phyloP scores from a whole-genome alignment of 1,140 invertebrate species.

The Pinna nobilis region DNA sequence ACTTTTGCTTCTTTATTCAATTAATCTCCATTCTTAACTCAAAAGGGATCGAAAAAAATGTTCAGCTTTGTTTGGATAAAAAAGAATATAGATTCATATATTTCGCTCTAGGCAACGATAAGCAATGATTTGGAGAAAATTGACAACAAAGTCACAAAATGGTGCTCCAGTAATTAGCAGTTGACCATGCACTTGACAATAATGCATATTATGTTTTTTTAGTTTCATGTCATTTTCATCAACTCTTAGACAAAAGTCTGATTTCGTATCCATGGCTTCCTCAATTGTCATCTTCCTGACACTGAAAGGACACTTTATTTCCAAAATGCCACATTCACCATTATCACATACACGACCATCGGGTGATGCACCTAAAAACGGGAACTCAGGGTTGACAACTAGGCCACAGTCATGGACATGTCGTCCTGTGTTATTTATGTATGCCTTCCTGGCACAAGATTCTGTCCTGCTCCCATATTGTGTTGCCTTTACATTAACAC shows the following conservation, averaged over 20 bases:
- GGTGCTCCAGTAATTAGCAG: constrained; percentile 24
- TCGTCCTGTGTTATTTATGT: too few species aligned
- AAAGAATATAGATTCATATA: too few species aligned
- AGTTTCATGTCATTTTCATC: background rate
- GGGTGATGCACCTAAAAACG: constrained; percentile 19
- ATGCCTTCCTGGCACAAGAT: too few species aligned
- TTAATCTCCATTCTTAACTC: too few species aligned
- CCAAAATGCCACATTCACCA: constrained; percentile 21
- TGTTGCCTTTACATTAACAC: too few species aligned
- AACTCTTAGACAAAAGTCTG: background rate
- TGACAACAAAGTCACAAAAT: constrained; percentile 39
- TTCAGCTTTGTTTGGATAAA: too few species aligned
- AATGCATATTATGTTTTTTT: constrained; percentile 16
- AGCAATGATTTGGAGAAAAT: too few species aligned
- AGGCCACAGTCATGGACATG: constrained; percentile 32
- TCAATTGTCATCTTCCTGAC: constrained; percentile 24
- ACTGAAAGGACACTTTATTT: constrained; percentile 39
- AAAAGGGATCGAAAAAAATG: too few species aligned
- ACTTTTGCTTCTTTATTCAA: too few species aligned
- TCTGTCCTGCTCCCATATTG: too few species aligned
- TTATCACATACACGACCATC: constrained; percentile 11
- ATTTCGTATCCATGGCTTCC: constrained; percentile 2
- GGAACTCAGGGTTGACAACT: constrained; percentile 15
- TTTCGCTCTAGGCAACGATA: too few species aligned
- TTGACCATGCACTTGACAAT: constrained; percentile 31